phyloP scores from a whole-genome alignment of 2,797 vertebrate species.

The Paguma larvata region DNA sequence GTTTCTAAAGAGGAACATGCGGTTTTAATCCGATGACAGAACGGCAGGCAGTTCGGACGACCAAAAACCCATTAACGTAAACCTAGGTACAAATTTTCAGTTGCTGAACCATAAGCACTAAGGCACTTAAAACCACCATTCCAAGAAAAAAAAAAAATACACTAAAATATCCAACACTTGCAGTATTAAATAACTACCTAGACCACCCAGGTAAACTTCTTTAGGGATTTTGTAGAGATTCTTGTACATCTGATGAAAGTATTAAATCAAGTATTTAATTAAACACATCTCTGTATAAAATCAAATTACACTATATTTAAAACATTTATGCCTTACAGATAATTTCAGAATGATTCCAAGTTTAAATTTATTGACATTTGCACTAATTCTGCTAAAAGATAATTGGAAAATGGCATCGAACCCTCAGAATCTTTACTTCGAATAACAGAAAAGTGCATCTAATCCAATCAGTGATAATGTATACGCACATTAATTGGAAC shows the following conservation, averaged over 20 bases:
- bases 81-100: not conserved
- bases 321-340: not conserved
- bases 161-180: not conserved
- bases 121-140: slow-evolving; percentile 10
- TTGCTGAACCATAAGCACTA: not conserved
- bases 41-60: not conserved
- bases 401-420: not conserved
- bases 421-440: not conserved
- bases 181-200: slow-evolving; percentile 3
- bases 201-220: not conserved
- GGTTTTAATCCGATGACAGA: not conserved
- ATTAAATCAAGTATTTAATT: slow-evolving; percentile 6
- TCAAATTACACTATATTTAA: not conserved
- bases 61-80: not conserved
- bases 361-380: slow-evolving; percentile 44
- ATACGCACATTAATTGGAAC: not conserved
- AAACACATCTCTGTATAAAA: slow-evolving; percentile 4
- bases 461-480: not conserved
- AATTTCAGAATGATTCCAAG: slow-evolving; percentile 45
- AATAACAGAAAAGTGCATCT: not conserved
- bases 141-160: not conserved
- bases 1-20: not conserved
- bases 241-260: slow-evolving; percentile 7
- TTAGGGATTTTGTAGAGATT: not conserved
- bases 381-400: not conserved